Evolutionary conservation across 2,888 invertebrate genomes (phyloP).

Genomic region (Eupithecia centaureata): DNA sequence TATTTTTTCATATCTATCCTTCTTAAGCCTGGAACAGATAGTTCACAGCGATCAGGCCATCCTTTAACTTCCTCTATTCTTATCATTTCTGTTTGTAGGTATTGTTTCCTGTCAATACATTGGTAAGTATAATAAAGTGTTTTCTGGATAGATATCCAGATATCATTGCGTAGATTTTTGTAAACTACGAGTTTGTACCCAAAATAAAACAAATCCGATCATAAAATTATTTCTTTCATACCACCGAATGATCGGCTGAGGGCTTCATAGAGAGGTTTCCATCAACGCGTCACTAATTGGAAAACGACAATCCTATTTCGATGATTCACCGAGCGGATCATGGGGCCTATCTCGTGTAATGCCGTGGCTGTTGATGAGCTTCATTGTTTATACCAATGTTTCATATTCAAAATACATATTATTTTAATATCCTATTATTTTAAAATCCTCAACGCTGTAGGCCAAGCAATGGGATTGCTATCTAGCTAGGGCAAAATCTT

Average conservation of each 20-base stretch:
- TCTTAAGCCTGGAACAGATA: no score
- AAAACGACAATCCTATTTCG: conserved; percentile 79
- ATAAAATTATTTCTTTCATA: conserved; percentile 26
- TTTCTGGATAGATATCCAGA: no score
- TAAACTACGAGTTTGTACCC: not conserved
- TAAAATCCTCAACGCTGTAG: no score
- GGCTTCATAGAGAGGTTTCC: conserved; percentile 55
- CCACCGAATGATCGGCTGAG: conserved; percentile 28
- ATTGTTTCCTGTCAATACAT: no score
- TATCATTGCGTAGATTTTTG: not conserved
- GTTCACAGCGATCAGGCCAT: no score
- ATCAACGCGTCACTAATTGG: conserved; percentile 73
- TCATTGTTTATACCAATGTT: conserved; percentile 38
- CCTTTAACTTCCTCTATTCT: no score
- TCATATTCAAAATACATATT: not conserved
- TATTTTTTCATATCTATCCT: no score
- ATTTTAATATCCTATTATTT: no score
- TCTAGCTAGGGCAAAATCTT: no score
- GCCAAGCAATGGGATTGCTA: no score
- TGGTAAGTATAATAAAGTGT: no score
- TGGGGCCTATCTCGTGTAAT: conserved; percentile 47
- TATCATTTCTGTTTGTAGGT: no score
- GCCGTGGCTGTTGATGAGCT: conserved; percentile 43
- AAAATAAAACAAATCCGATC: not conserved
- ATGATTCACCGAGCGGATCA: conserved; percentile 66